Percentiles rank a stretch among this genome's conserved stretches.
Evolutionary conservation across 2,797 vertebrate genomes (phyloP).

Genomic region (Chromobotia macracanthus): DNA sequence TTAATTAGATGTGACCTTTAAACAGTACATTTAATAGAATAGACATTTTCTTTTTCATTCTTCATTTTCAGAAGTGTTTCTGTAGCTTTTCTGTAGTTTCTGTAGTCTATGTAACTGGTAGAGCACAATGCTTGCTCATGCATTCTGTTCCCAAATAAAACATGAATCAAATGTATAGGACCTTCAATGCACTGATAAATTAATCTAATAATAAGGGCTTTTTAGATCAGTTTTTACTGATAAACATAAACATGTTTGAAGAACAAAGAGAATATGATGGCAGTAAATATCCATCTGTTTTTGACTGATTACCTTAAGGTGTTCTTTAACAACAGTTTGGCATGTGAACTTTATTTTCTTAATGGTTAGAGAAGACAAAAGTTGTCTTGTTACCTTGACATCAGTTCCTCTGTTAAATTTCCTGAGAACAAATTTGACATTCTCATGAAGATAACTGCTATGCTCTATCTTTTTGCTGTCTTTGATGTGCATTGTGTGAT

Average conservation of each 20-base stretch:
- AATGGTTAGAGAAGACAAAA: slow-evolving; percentile 10
- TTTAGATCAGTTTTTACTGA: too few relatives aligned
- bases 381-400: neutral
- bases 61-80: too few relatives aligned
- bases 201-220: too few relatives aligned
- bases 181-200: too few relatives aligned
- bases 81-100: too few relatives aligned
- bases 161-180: too few relatives aligned
- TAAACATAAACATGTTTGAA: neutral
- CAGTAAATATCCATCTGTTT: neutral
- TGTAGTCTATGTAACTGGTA: too few relatives aligned
- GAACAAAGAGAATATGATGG: neutral
- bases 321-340: neutral
- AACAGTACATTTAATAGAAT: too few relatives aligned
- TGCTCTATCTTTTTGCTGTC: neutral
- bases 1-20: too few relatives aligned
- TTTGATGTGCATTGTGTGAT: neutral
- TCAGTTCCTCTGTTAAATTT: neutral
- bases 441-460: slow-evolving; percentile 7
- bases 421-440: slow-evolving; percentile 26
- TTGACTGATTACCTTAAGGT: neutral
- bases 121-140: too few relatives aligned
- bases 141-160: too few relatives aligned
- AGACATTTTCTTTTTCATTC: too few relatives aligned
- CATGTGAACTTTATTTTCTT: neutral